Percentiles rank a stretch among this genome's conserved stretches.
Evolutionary conservation across 1,140 invertebrate genomes (phyloP).

Genomic region (Orius insidiosus): DNA sequence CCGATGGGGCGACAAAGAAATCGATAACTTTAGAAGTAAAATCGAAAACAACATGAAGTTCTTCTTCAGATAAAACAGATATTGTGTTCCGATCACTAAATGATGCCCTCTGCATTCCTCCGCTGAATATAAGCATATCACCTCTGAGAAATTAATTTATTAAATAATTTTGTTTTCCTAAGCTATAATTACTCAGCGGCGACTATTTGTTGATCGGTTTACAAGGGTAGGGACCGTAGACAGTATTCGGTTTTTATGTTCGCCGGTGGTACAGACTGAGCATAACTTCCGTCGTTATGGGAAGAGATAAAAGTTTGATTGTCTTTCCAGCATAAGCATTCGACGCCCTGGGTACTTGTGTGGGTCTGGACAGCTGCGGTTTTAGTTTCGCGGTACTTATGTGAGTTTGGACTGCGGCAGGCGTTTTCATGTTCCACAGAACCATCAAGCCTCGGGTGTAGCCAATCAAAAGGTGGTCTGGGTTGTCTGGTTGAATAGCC

Average conservation of each 20-base stretch:
- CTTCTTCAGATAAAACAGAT: slow-evolving; percentile 39
- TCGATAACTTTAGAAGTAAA: slow-evolving; percentile 87
- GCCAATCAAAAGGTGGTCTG: slow-evolving; percentile 73
- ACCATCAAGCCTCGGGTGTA: slow-evolving; percentile 86
- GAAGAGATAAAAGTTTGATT: slow-evolving; percentile 73
- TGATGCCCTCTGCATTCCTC: slow-evolving; percentile 83
- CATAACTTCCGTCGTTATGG: slow-evolving; percentile 83
- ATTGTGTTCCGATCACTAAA: slow-evolving; percentile 88
- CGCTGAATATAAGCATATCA: slow-evolving; percentile 50
- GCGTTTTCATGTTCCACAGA: slow-evolving; percentile 65
- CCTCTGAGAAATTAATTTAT: slow-evolving; percentile 30
- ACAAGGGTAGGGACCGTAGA: slow-evolving; percentile 88
- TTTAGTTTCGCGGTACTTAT: too few relatives aligned
- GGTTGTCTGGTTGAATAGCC: slow-evolving; percentile 64
- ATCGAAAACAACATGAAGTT: slow-evolving; percentile 76
- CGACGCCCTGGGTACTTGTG: slow-evolving; percentile 73
- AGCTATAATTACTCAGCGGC: slow-evolving; percentile 7
- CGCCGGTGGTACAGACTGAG: slow-evolving; percentile 53
- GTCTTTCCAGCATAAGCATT: slow-evolving; percentile 70
- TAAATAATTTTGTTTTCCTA: neutral
- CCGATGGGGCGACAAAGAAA: slow-evolving; percentile 41
- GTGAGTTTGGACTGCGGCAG: slow-evolving; percentile 39
- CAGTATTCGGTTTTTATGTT: slow-evolving; percentile 52
- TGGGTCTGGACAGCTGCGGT: too few relatives aligned
- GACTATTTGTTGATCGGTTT: slow-evolving; percentile 62